Conservation (phyloP, 2,797 vertebrate genomes). For the Tragelaphus oryx region DNA sequence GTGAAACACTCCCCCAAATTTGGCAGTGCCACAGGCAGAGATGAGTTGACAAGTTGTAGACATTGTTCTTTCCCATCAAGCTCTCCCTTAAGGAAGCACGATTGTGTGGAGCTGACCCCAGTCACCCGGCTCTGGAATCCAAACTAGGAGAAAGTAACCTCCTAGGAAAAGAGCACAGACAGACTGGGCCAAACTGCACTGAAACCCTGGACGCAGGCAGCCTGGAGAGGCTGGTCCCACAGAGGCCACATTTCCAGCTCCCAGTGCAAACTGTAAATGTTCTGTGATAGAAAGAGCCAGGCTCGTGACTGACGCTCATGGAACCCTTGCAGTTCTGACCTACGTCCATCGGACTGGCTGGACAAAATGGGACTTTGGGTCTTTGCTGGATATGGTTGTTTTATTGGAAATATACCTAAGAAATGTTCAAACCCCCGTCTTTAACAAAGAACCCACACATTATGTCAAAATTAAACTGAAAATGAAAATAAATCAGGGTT, state of each 20-base stretch:
- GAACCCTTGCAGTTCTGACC: not conserved
- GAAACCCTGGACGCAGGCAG: not conserved
- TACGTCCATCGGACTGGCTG: not conserved
- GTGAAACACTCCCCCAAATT: not conserved
- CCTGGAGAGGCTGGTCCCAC: not conserved
- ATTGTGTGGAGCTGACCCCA: not conserved
- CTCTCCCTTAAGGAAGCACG: not conserved
- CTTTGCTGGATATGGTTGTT: not conserved
- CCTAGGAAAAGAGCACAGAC: not conserved
- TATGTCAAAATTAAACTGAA: not conserved
- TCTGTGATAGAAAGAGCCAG: not conserved
- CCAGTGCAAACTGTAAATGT: not conserved
- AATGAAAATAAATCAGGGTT: not conserved
- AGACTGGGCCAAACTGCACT: not conserved
- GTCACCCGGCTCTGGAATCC: not conserved
- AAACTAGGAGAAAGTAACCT: not conserved
- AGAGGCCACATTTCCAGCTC: not conserved
- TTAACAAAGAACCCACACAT: not conserved
- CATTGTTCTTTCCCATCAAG: not conserved
- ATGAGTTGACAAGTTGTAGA: not conserved
- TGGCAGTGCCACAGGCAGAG: not conserved
- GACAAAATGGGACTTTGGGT: not conserved
- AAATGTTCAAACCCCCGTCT: not conserved
- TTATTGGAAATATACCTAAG: not conserved
- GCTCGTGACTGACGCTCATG: rapidly evolving